Conservation (phyloP, 2,888 invertebrate genomes). For the Byasa hedistus region DNA sequence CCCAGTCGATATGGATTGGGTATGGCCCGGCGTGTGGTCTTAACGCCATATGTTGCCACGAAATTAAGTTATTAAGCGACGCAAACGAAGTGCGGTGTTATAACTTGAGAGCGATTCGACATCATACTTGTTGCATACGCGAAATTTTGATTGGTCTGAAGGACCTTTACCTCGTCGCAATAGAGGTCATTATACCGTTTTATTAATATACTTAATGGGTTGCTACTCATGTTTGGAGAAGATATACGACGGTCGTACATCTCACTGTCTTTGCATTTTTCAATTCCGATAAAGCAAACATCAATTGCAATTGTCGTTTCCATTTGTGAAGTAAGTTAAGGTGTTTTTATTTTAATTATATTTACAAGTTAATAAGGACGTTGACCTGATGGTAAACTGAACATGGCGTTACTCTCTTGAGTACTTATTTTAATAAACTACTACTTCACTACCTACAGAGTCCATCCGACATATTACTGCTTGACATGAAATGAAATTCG, state of each 20-base stretch:
- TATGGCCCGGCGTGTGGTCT: constrained; percentile 34
- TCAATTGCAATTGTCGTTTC: constrained; percentile 16
- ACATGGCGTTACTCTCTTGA: too few species aligned
- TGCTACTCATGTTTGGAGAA: constrained; percentile 1
- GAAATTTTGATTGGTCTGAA: not conserved
- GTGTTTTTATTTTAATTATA: not conserved
- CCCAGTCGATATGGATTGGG: constrained; percentile 17
- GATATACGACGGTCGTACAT: constrained; percentile 5
- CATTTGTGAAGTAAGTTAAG: not conserved
- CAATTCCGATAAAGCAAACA: constrained; percentile 6
- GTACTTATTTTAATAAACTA: too few species aligned
- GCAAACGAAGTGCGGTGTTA: constrained; percentile 44
- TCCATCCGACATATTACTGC: too few species aligned
- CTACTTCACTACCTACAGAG: too few species aligned
- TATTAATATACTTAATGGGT: not conserved
- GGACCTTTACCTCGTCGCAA: not conserved
- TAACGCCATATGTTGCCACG: constrained; percentile 34
- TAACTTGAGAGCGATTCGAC: constrained; percentile 34
- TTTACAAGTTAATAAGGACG: too few species aligned
- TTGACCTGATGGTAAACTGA: too few species aligned
- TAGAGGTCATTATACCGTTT: constrained; percentile 5
- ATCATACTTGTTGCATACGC: not conserved
- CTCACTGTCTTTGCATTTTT: constrained; percentile 11
- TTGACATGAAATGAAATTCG: too few species aligned
- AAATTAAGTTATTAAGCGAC: constrained; percentile 49